Evolutionary conservation across 2,888 invertebrate species (phyloP).

Genomic region (Limenitis camilla): DNA sequence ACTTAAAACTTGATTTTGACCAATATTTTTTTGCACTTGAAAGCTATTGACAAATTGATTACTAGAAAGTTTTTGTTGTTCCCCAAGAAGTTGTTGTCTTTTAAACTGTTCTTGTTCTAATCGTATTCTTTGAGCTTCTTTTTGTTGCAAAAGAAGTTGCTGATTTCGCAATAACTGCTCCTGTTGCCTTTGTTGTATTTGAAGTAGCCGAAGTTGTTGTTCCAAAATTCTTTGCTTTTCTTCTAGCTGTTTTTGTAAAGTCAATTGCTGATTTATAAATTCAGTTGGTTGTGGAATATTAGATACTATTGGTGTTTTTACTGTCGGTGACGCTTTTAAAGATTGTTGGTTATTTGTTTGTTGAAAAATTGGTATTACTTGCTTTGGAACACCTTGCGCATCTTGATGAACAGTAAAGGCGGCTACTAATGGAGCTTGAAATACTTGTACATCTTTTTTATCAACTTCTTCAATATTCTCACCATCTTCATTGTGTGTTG

Average conservation of each 20-base stretch:
- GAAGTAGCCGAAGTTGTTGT: conserved; percentile 79
- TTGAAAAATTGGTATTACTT: conserved; percentile 83
- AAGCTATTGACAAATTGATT: conserved; percentile 44
- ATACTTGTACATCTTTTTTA: conserved; percentile 84
- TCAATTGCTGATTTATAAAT: conserved; percentile 53
- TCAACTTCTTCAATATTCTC: conserved; percentile 80
- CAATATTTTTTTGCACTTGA: conserved; percentile 46
- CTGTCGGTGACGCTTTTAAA: conserved; percentile 32
- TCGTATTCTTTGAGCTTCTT: conserved; percentile 58
- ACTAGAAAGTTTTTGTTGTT: conserved; percentile 49
- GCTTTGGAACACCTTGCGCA: conserved; percentile 83
- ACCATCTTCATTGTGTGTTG: conserved; percentile 80
- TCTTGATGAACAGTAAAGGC: conserved; percentile 91
- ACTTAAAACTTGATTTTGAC: conserved; percentile 37
- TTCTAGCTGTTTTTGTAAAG: conserved; percentile 69
- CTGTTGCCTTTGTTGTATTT: conserved; percentile 80
- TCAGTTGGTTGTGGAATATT: conserved; percentile 29
- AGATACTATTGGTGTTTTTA: conserved; percentile 26
- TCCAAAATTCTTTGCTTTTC: conserved; percentile 81
- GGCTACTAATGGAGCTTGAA: conserved; percentile 86
- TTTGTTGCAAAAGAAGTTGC: conserved; percentile 71
- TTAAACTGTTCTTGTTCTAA: conserved; percentile 43
- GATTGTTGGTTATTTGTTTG: conserved; percentile 44
- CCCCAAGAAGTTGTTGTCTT: conserved; percentile 42
- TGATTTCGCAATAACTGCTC: conserved; percentile 79